Evolutionary conservation across 37 sponge, comb jelly and placozoan genomes (phyloP), one percentile per base, ranked within the genome.

Genomic region (Agelas oroides): DNA sequence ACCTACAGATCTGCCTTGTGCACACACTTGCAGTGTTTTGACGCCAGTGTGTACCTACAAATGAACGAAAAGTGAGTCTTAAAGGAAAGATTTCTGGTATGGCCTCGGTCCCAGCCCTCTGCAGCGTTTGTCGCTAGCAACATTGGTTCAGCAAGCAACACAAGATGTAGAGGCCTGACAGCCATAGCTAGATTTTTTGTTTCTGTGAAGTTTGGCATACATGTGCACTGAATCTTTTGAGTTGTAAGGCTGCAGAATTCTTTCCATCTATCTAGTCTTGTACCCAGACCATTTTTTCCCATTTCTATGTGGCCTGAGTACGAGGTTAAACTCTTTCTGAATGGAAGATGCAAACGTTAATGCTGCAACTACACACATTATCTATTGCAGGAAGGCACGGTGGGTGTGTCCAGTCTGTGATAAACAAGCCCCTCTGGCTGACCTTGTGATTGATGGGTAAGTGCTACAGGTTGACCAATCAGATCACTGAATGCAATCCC

Each of bases 381-480:
- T 35, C 1, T 60, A 31, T 15, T 56, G 36, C 79, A 92, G 93
- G 89, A 90, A 92, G 65, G 83, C 97, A 5, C 87, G 87, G 59
- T 97, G 97, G 97, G 81, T 92, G 31, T 97, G 97, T 89, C 94
- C 93, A 38, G 95, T 97, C 19, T 97, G 97, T 88, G 94, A 97
- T 55, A 89, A 82, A 59, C 65, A 86, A 17, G 90, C 95, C 18
- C 88, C 80, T 0, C 73, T 81, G 13, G 71, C 70, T 5, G 83
- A 81, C 28, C 84, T 97, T 20, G 65, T 94, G 14, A 84, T 97
- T 57, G 97, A 97, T 65, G 93, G 87, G 94, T 93, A 68, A 84
- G 94, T 80, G 5, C 8, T 65, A 20, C 41, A 93, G 93, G 19
- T 72, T 95, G 69, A 86, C 91, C 37, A 68, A 65, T 74, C 90